Percentiles rank a stretch among this genome's conserved stretches.
These are phyloP conservation scores for Emydocephalus ijimae DNA, from an alignment of 2,113 vertebrate genomes.

Conservation along the genomic window DNA sequence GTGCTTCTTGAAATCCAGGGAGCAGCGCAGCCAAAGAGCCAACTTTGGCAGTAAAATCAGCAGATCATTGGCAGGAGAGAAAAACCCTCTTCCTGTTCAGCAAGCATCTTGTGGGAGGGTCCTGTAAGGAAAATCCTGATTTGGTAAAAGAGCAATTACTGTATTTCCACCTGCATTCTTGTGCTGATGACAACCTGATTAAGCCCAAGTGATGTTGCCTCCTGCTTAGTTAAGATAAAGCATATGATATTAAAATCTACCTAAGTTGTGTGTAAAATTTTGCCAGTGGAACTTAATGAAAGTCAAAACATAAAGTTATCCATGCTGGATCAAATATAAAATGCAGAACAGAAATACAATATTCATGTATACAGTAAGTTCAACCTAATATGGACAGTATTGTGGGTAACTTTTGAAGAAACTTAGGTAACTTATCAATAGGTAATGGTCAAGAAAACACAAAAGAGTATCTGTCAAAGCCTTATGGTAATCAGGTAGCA, in stretches of 20 bases:
- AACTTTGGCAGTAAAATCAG: neutral
- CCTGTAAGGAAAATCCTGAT: neutral
- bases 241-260: neutral
- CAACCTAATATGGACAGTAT: neutral
- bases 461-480: neutral
- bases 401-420: neutral
- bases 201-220: constrained; percentile 7
- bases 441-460: neutral
- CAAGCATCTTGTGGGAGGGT: neutral
- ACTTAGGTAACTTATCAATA: neutral
- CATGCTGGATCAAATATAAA: neutral
- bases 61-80: neutral
- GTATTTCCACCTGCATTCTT: constrained; percentile 21
- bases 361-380: neutral
- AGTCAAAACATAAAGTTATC: neutral
- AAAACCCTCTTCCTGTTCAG: neutral
- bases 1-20: neutral
- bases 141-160: neutral
- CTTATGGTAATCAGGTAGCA: neutral
- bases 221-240: neutral
- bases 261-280: neutral
- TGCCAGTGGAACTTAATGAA: neutral
- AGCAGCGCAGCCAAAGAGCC: neutral
- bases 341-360: neutral
- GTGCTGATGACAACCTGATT: constrained; percentile 1